A percentile compares a stretch with the other conserved stretches of the same genome.
Evolutionary conservation across 37 sponge, comb jelly and placozoan species (phyloP).

Genomic region (Dysidea cf. avara): DNA sequence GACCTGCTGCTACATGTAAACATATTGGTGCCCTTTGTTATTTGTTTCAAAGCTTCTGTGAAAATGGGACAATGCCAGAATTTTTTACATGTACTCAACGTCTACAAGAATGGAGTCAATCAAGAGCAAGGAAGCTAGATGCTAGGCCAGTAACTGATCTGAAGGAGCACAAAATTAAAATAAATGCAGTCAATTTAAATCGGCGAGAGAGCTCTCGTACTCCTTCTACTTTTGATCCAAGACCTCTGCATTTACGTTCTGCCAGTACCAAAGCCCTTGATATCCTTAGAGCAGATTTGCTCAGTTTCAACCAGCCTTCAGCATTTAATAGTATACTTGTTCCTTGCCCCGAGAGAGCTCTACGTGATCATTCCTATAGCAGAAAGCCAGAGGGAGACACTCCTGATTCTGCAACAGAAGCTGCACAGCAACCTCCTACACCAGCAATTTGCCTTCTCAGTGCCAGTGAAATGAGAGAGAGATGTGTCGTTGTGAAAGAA

Average conservation of each 20-base stretch:
- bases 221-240: conserved; percentile 17
- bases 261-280: conserved; percentile 10
- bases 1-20: conserved; percentile 31
- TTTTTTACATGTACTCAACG: no score
- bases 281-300: conserved; percentile 27
- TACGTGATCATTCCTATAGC: conserved; percentile 25
- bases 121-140: conserved; percentile 21
- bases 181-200: no score
- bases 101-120: conserved; percentile 37
- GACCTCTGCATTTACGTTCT: conserved; percentile 8
- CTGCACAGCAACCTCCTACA: no score
- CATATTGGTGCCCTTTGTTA: no score
- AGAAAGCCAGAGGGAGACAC: no score
- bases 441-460: no score
- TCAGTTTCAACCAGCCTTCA: conserved; percentile 13
- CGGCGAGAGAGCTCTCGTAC: neutral
- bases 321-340: conserved; percentile 29
- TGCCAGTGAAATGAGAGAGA: no score
- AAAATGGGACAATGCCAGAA: no score
- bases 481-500: no score
- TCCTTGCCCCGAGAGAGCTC: conserved; percentile 14
- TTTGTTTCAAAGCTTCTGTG: no score
- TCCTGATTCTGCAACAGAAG: no score
- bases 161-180: no score
- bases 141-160: conserved; percentile 19